phyloP scores from a whole-genome alignment of 92 coral and sea anemone species.

The Nematostella vectensis region DNA sequence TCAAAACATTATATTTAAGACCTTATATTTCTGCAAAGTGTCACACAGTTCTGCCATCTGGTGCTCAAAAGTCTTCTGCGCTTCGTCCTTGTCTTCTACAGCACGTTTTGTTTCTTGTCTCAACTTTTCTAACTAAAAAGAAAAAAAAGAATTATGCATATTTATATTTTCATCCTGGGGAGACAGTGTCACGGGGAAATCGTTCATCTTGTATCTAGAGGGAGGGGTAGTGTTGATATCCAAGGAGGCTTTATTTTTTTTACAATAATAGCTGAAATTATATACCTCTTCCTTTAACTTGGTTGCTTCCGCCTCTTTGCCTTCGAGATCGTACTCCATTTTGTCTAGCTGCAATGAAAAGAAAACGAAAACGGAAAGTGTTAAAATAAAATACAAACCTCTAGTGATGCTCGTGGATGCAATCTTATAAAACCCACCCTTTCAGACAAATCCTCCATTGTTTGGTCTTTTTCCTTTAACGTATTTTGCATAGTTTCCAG shows the following conservation, averaged over 20 bases:
- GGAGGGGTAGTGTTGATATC: no score
- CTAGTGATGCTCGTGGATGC: no score
- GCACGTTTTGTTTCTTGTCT: constrained; percentile 51
- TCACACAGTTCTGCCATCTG: constrained; percentile 89
- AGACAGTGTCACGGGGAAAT: no score
- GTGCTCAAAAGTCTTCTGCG: constrained; percentile 57
- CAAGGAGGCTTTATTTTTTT: no score
- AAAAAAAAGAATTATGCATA: no score
- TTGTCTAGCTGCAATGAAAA: no score
- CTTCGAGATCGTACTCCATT: constrained; percentile 8
- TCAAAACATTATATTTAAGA: constrained; percentile 1
- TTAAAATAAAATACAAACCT: no score
- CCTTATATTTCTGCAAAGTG: constrained; percentile 95
- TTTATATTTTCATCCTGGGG: no score
- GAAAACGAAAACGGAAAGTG: no score
- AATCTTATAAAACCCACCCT: no score
- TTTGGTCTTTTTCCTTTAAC: background rate
- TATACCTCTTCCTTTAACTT: constrained; percentile 46
- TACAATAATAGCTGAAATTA: no score
- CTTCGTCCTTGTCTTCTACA: constrained; percentile 60
- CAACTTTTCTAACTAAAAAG: constrained; percentile 28
- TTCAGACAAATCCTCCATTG: constrained; percentile 3
- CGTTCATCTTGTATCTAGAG: no score
- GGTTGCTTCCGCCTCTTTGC: constrained; percentile 7
- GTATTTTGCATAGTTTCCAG: background rate